Evolutionary conservation across 2,113 vertebrate species (phyloP).

Genomic region (Bothrops jararaca): DNA sequence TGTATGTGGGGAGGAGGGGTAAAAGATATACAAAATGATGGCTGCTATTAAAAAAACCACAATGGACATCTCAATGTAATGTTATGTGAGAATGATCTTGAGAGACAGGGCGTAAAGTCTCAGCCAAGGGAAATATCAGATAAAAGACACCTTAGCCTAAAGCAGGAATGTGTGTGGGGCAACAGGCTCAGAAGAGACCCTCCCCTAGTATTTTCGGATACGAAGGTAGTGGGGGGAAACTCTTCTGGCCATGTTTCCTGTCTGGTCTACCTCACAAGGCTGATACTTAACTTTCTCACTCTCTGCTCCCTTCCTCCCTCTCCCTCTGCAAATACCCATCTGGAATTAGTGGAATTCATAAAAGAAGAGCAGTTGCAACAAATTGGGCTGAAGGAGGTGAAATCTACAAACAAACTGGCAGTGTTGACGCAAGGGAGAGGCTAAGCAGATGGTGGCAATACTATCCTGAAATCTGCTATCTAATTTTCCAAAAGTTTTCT

Average conservation of each 20-base stretch:
- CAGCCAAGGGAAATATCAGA: not conserved
- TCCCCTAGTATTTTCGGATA: not conserved
- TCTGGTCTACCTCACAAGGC: not conserved
- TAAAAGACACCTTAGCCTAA: not conserved
- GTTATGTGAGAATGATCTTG: not conserved
- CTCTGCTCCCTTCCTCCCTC: not conserved
- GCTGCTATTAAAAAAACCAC: not conserved
- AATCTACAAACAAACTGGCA: not conserved
- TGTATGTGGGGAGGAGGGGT: not conserved
- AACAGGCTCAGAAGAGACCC: not conserved
- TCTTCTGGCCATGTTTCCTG: not conserved
- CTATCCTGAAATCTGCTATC: too few relatives aligned
- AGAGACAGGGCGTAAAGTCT: not conserved
- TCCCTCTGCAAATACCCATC: not conserved
- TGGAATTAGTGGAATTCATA: not conserved
- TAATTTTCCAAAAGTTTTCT: too few relatives aligned
- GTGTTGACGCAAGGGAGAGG: not conserved
- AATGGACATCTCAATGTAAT: not conserved
- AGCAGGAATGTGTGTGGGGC: not conserved
- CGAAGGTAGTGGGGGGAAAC: accelerated
- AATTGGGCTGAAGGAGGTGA: not conserved
- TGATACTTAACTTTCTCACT: not conserved
- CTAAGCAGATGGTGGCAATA: not conserved
- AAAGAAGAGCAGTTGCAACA: not conserved
- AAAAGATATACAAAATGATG: not conserved